These are phyloP conservation scores for Smithornis capensis DNA, from an alignment of 2,113 vertebrate species.

Conservation along the genomic window DNA sequence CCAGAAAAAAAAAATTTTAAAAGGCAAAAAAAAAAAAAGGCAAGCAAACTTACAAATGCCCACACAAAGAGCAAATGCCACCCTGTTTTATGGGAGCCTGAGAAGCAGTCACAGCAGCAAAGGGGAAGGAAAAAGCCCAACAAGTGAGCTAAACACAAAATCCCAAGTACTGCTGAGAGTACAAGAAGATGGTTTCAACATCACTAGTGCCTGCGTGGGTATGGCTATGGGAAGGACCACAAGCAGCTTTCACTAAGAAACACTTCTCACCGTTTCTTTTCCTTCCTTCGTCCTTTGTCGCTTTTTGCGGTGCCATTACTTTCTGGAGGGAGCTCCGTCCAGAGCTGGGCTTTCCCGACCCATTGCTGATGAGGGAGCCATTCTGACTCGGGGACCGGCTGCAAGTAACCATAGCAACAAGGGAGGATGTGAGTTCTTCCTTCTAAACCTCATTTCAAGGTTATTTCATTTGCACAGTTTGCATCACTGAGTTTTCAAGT, in stretches of 20 bases:
- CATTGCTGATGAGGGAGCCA: constrained; percentile 94
- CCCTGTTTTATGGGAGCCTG: background rate
- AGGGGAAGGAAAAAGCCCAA: background rate
- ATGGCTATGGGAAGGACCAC: background rate
- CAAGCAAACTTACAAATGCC: background rate
- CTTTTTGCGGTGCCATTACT: constrained; percentile 87
- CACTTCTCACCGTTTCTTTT: constrained; percentile 88
- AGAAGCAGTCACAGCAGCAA: background rate
- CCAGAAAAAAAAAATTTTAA: background rate
- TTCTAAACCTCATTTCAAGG: constrained; percentile 73
- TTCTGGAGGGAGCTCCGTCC: constrained; percentile 84
- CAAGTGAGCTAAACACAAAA: background rate
- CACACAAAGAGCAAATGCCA: background rate
- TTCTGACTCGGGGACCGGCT: constrained; percentile 93
- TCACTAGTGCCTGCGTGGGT: background rate
- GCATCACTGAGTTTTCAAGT: constrained; percentile 40
- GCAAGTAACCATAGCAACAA: constrained; percentile 98
- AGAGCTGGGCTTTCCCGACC: constrained; percentile 90
- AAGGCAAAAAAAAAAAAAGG: no score
- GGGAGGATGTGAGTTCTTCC: constrained; percentile 79
- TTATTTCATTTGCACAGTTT: constrained; percentile 55
- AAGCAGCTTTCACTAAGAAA: background rate
- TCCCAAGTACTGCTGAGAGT: background rate
- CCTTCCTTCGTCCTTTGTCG: constrained; percentile 85
- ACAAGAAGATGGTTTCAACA: background rate